Conservation (phyloP, 2,797 vertebrate species). For the Smutsia temminckii region DNA sequence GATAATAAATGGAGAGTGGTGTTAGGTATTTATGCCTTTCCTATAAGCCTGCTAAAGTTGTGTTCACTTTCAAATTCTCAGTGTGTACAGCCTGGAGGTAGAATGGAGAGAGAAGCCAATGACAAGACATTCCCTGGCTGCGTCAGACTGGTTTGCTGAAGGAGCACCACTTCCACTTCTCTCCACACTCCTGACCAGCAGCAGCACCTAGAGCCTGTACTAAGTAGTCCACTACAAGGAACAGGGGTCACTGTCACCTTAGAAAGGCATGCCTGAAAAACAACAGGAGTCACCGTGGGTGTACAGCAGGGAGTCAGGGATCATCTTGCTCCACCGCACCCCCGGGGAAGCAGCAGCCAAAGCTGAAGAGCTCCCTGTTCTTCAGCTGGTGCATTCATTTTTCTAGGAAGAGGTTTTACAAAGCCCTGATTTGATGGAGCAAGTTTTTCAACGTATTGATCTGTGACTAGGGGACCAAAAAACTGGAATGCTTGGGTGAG, state of each 20-base stretch:
- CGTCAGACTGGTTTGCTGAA: background rate
- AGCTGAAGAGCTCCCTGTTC: background rate
- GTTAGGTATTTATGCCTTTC: background rate
- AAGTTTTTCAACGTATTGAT: no score
- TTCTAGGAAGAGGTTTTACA: background rate
- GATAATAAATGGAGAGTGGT: background rate
- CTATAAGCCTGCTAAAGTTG: background rate
- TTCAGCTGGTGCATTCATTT: background rate
- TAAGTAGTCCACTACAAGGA: background rate
- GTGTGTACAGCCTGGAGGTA: background rate
- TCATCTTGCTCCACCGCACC: background rate
- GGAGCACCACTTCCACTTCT: background rate
- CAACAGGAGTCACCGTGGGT: background rate
- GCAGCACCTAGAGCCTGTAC: background rate
- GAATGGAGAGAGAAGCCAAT: background rate
- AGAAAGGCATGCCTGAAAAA: background rate
- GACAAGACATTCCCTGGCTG: background rate
- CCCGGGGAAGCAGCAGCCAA: background rate
- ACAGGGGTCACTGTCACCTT: background rate
- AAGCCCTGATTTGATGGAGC: no score
- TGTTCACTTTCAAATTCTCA: background rate
- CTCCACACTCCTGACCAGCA: background rate
- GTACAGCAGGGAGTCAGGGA: background rate
- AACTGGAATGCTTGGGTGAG: no score
- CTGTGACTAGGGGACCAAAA: no score